These are phyloP conservation scores for Sebastes miniatus DNA, from an alignment of 2,797 vertebrate species.

Conservation along the genomic window DNA sequence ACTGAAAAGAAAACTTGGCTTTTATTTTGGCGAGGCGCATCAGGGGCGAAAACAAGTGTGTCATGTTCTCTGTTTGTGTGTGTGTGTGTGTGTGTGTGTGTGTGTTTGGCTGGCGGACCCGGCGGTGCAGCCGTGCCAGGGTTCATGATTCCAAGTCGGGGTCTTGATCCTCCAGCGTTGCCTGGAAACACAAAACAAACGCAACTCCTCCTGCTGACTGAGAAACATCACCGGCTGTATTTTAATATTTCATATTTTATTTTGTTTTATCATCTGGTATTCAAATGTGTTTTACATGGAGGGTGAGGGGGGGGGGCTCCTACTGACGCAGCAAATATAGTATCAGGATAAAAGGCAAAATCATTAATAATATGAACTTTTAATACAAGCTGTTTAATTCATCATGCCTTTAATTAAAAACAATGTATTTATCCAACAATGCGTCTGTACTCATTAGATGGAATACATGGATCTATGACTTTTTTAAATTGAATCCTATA, in stretches of 20 bases:
- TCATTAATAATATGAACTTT: background rate
- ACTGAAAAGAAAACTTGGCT: conserved; percentile 6
- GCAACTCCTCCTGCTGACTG: background rate
- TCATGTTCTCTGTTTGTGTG: background rate
- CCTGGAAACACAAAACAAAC: conserved; percentile 41
- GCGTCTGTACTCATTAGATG: background rate
- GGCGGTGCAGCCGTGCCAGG: conserved; percentile 38
- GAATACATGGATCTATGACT: background rate
- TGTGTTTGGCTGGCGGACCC: conserved; percentile 1
- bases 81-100: conserved; percentile 16
- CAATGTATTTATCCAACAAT: background rate
- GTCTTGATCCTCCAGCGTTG: conserved; percentile 47
- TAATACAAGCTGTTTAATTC: background rate
- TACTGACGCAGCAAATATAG: background rate
- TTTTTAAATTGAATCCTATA: background rate
- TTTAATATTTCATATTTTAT: background rate
- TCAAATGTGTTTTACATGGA: background rate
- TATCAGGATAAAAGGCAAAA: background rate
- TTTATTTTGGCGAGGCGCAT: conserved; percentile 18
- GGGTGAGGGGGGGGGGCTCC: background rate
- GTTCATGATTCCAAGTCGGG: conserved; percentile 65
- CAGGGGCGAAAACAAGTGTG: background rate
- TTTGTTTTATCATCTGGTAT: background rate
- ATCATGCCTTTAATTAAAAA: background rate
- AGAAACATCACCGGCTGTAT: background rate